phyloP scores from a whole-genome alignment of 2,797 vertebrate genomes.

The Notoglanidium macrostoma region DNA sequence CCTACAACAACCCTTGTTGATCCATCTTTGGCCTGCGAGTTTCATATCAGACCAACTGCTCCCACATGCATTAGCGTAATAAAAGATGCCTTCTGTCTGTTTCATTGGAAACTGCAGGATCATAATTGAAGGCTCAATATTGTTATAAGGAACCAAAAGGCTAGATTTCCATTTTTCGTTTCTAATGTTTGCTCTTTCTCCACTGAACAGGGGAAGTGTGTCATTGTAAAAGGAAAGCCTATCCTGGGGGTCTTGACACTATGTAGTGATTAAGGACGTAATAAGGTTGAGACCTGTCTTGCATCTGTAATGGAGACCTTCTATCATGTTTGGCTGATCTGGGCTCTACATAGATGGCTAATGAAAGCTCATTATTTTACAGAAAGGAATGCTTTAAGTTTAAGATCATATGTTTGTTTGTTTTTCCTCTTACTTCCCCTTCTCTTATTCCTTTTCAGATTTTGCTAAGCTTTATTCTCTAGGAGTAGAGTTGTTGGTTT shows the following conservation, averaged over 20 bases:
- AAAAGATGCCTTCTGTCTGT: not conserved
- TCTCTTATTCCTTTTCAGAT: not conserved
- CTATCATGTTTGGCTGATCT: not conserved
- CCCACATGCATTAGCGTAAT: not conserved
- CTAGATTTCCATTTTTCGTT: not conserved
- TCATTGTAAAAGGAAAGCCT: not conserved
- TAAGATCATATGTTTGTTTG: too few relatives aligned
- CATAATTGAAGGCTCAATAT: not conserved
- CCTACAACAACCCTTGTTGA: not conserved
- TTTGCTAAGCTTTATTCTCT: not conserved
- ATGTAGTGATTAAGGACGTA: not conserved
- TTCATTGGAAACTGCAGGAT: not conserved
- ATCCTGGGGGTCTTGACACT: not conserved
- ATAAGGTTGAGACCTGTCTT: not conserved
- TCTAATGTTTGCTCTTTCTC: not conserved
- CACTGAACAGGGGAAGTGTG: not conserved
- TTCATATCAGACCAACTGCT: not conserved
- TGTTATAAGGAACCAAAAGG: not conserved
- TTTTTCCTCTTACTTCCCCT: too few relatives aligned
- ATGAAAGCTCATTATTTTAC: not conserved
- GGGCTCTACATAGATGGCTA: not conserved
- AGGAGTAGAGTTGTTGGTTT: not conserved
- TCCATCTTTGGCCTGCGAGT: not conserved
- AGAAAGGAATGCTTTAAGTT: not conserved
- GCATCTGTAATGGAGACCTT: constrained; percentile 1